Evolutionary conservation across 1,140 invertebrate species (phyloP), one percentile per base, ranked within the genome.

Genomic region (Elymnias hypermnestra): DNA sequence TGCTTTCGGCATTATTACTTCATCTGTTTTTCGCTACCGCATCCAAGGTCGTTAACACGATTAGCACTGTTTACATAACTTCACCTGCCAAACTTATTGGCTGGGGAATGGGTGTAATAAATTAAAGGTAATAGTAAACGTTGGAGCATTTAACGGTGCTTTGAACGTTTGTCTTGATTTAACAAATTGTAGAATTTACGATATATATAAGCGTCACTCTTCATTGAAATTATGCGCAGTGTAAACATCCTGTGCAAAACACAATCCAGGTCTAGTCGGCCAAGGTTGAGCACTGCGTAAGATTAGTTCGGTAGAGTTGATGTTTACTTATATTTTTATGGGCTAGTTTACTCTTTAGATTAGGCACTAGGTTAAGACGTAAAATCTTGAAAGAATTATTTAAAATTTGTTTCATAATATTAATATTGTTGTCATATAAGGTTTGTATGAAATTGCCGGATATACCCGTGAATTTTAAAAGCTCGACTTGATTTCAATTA

Each of bases 231-330:
- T 39, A 48, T 65, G 51, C 52, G 48, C 57, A 40, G 53, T 53
- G 54, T 76, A 82, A 78, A 82, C 74, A 76, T 73, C 59, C 64
- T 59, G 60, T 58, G 62, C 63, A 69, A 60, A 70, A 74, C 57
- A 64, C 47, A 57, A 63, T 57, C 61, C 70, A 69, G 64, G 56
- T 63, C 45, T 61, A 68, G 40, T 71, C 65, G 65, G 72, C 63
- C 74, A 76, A 78, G 74, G 74, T 75, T 63, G 44, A 36, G 45
- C 31, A 21, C 40, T 55, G 60, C 60, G 46, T 33, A 36, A 67
- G 59, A 63, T 48, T 57, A 51, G 59, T 55, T 56, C 51, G 49
- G 46, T 44, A 40, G 17, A 53, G 33, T n/a, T n/a, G n/a, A n/a
- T 66, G 57, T 67, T 69, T 74, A 72, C 61, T 49, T 61, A 57